These are phyloP conservation scores for Phyllotreta cruciferae DNA, from an alignment of 2,888 invertebrate genomes.

Conservation along the genomic window DNA sequence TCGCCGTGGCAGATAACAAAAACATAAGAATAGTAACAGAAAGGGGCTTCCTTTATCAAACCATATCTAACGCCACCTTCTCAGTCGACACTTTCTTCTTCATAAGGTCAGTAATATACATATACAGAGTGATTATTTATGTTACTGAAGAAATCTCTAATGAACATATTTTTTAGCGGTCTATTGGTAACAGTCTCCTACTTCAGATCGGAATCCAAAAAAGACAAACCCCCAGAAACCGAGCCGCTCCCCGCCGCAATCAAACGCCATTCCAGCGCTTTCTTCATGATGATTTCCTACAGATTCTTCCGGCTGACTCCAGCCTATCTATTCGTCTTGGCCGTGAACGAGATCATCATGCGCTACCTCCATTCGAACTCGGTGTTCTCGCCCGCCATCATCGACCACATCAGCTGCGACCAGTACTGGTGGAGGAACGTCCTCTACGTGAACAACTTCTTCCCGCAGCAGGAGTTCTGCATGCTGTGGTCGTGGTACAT, in stretches of 20 bases:
- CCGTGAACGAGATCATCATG: slow-evolving; percentile 74
- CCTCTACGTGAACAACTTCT: slow-evolving; percentile 83
- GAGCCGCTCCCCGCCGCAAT: slow-evolving; percentile 56
- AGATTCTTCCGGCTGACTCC: slow-evolving; percentile 79
- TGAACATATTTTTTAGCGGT: slow-evolving; percentile 64
- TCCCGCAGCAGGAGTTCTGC: slow-evolving; percentile 77
- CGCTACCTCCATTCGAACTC: slow-evolving; percentile 72
- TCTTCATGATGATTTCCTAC: slow-evolving; percentile 65
- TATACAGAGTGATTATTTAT: too few species aligned
- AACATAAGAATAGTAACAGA: slow-evolving; percentile 75
- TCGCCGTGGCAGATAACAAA: slow-evolving; percentile 79
- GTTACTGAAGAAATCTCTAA: background rate
- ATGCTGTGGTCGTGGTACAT: slow-evolving; percentile 87
- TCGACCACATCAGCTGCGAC: slow-evolving; percentile 76
- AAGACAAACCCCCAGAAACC: slow-evolving; percentile 54
- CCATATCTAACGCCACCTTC: slow-evolving; percentile 84
- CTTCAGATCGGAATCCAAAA: slow-evolving; percentile 69
- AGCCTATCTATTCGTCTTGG: slow-evolving; percentile 81
- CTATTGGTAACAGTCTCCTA: slow-evolving; percentile 76
- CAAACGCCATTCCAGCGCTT: slow-evolving; percentile 59
- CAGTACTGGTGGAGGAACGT: slow-evolving; percentile 85
- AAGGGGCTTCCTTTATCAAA: slow-evolving; percentile 79
- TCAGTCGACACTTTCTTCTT: slow-evolving; percentile 89
- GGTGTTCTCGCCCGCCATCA: slow-evolving; percentile 75
- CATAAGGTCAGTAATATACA: slow-evolving; percentile 77